Evolutionary conservation across 2,113 vertebrate species (phyloP).

Genomic region (Galemys pyrenaicus): DNA sequence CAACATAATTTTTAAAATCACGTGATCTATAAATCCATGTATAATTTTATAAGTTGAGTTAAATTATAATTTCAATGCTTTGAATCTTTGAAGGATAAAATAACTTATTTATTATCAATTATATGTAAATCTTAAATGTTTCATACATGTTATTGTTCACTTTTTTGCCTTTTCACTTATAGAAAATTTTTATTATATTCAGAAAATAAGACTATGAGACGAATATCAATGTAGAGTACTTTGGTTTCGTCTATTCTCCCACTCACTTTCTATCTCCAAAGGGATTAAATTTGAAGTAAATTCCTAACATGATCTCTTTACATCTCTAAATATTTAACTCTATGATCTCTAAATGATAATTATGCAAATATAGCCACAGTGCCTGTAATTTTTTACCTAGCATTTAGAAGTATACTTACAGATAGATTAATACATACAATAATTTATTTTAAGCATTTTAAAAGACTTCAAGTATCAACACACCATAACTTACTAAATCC

Average conservation of each 20-base stretch:
- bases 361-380: background rate
- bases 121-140: background rate
- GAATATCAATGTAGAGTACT: background rate
- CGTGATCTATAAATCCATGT: background rate
- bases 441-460: background rate
- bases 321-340: background rate
- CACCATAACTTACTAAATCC: background rate
- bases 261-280: background rate
- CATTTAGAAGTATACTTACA: background rate
- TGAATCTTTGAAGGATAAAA: background rate
- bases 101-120: background rate
- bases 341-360: background rate
- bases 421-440: background rate
- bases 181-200: background rate
- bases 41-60: background rate
- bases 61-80: background rate
- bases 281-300: slow-evolving; percentile 1
- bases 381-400: background rate
- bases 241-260: background rate
- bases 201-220: background rate
- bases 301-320: background rate
- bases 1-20: background rate
- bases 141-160: background rate
- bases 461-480: background rate
- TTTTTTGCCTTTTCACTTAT: background rate